Evolutionary conservation across 2,888 invertebrate species (phyloP), one percentile per base, ranked within the genome.

Genomic region (Pharmacophagus antenor): DNA sequence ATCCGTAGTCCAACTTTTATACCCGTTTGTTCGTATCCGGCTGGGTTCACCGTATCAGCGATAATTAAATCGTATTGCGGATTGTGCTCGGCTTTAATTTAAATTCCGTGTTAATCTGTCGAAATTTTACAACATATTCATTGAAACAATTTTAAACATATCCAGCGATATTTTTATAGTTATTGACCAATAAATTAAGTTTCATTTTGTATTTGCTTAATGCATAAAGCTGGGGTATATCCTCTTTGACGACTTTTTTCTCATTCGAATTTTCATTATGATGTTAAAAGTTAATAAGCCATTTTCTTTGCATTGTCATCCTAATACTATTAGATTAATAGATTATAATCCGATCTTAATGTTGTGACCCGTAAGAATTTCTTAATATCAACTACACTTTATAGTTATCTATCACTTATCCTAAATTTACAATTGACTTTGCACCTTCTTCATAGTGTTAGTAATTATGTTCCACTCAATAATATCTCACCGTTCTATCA

Each of bases 61-160:
- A 58, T 58, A 58, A 58, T 58, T 58, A 58, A 58, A 58, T 58
- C 58, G 51, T 58, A 58, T 52, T 58, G 58, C 22, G 51, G 51
- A 37, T 58, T 46, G 46, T 52, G 46, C 18, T 27, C 51, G 46
- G 51, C 51, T 58, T 58, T 52, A 23, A 52, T 52, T 52, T 37
- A 31, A 58, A 21, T 58, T 58, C n/a, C 47, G 31, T 46, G 57
- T 57, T 51, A 25, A 57, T 42, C 37, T 47, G 17, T 22, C 17
- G 17, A 52, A 52, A 57, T 7, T 50, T 51, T 57, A 27, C 44
- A 57, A 57, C 44, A 17, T 42, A n/a, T 57, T 57, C 6, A 57
- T 47, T 22, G 46, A 51, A 57, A 46, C 42, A 18, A 18, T 44
- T 44, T 37, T 44, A 18, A 44, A 44, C 18, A 18, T 18, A 44